phyloP scores from a whole-genome alignment of 2,113 vertebrate genomes.

The Spea bombifrons region DNA sequence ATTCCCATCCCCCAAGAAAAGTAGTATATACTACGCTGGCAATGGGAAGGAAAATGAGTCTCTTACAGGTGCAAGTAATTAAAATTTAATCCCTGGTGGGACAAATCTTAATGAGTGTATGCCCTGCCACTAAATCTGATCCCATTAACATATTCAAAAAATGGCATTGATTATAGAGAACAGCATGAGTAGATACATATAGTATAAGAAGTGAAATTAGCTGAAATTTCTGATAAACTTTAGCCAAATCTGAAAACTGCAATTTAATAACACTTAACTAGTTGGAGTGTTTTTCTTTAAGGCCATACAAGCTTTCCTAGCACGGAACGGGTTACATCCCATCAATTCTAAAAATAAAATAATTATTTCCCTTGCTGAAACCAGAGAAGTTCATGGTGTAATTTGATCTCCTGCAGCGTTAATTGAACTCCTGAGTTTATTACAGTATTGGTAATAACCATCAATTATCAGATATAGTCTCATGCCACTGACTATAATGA shows the following conservation, averaged over 20 bases:
- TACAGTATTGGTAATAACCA: neutral
- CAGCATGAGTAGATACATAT: neutral
- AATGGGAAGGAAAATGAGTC: conserved; percentile 39
- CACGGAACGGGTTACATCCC: neutral
- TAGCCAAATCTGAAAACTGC: too few relatives aligned
- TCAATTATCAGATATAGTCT: neutral
- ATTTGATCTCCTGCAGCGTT: neutral
- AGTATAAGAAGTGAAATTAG: too few relatives aligned
- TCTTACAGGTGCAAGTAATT: conserved; percentile 43
- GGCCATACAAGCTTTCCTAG: neutral
- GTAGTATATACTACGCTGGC: conserved; percentile 6
- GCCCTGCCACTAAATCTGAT: conserved; percentile 19
- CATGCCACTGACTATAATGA: neutral
- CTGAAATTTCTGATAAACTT: too few relatives aligned
- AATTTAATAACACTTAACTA: too few relatives aligned
- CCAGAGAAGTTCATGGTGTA: neutral
- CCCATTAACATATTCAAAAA: conserved; percentile 22
- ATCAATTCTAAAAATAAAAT: neutral
- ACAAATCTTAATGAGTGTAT: conserved; percentile 27
- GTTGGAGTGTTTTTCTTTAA: too few relatives aligned
- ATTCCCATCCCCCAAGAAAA: conserved; percentile 3
- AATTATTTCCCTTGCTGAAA: neutral
- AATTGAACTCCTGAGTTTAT: neutral
- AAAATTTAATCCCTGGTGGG: conserved; percentile 34
- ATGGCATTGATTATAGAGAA: conserved; percentile 12